Conservation (phyloP, 2,113 vertebrate genomes). For the Salvator merianae region DNA sequence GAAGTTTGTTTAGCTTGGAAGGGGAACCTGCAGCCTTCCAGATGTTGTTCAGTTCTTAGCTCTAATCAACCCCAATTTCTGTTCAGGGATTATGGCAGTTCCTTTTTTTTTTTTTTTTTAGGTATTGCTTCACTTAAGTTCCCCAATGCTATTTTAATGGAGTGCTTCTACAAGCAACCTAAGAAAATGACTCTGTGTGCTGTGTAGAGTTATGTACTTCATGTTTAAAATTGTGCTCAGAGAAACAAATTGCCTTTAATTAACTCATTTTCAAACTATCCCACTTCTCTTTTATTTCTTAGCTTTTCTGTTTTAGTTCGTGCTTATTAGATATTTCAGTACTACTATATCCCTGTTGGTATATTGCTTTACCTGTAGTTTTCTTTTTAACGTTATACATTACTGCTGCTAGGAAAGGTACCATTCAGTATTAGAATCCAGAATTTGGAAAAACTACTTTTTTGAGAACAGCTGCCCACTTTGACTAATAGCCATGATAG, state of each 20-base stretch:
- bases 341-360: background rate
- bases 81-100: too few relatives aligned
- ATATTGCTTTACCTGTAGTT: accelerated
- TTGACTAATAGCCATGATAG: too few relatives aligned
- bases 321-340: accelerated
- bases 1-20: background rate
- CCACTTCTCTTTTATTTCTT: background rate
- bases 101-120: too few relatives aligned
- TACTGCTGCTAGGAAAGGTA: accelerated
- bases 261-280: background rate
- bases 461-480: too few relatives aligned
- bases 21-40: too few relatives aligned
- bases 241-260: background rate
- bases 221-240: background rate
- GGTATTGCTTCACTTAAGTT: too few relatives aligned
- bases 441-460: too few relatives aligned
- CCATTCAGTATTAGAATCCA: background rate
- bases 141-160: too few relatives aligned
- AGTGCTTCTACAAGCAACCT: background rate
- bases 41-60: too few relatives aligned
- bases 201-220: background rate
- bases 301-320: accelerated
- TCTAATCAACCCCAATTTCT: too few relatives aligned
- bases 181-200: accelerated
- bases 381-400: accelerated